phyloP scores from a whole-genome alignment of 1,140 invertebrate genomes.

The Brachionus koreanus region DNA sequence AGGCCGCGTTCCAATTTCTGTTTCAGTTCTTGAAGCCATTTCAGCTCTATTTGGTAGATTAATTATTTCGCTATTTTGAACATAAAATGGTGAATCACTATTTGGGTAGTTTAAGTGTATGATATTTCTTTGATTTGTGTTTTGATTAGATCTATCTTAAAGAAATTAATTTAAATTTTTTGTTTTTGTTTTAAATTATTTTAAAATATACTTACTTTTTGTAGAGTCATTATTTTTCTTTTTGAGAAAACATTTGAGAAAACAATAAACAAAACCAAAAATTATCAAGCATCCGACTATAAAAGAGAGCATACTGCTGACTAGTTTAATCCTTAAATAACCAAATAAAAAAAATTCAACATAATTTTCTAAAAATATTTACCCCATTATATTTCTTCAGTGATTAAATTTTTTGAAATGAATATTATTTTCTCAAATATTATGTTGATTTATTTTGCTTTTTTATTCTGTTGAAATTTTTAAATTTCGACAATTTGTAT shows the following conservation, averaged over 20 bases:
- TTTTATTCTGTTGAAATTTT: not conserved
- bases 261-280: slow-evolving; percentile 9
- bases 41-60: not conserved
- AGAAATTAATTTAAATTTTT: not conserved
- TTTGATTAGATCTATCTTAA: not conserved
- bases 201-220: not conserved
- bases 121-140: not conserved
- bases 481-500: not conserved
- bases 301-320: slow-evolving; percentile 19
- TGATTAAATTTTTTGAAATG: not conserved
- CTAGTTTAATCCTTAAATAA: slow-evolving; percentile 5
- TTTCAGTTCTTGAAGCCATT: not conserved
- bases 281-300: not conserved
- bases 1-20: not conserved
- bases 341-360: not conserved
- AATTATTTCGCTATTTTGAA: not conserved
- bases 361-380: not conserved
- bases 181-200: not conserved
- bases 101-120: slow-evolving; percentile 2
- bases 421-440: not conserved
- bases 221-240: not conserved
- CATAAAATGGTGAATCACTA: not conserved
- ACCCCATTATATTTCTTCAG: slow-evolving; percentile 16
- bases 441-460: slow-evolving; percentile 7
- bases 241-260: not conserved